Base-by-base conservation (phyloP, 2,797 vertebrate species). In the Ctenopoma kingsleyae region DNA sequence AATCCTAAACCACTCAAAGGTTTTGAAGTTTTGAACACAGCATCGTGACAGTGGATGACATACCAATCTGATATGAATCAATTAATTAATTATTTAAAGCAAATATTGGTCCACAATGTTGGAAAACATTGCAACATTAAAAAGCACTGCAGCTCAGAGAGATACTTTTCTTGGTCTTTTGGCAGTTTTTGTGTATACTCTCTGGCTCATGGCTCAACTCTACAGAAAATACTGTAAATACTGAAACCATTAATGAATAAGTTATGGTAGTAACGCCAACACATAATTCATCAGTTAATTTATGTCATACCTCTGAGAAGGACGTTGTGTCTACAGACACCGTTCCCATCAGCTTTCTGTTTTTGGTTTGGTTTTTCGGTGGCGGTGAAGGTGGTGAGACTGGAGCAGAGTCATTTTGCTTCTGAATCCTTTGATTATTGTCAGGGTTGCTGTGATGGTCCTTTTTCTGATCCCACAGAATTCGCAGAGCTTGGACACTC, bases 401-500 rank as follows among this genome's bases (percentile, higher is more conserved):
- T 3, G 56, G 3, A 4, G 38, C 17, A 6, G 40, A 1, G 0
- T 35, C 54, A 0, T 2, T 84, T 4, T 65, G 70, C 71, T 71
- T 76, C 58, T 75, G 69, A 2, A 13, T 16, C 20, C 9, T 23
- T 3, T 25, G 46, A 8, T 41, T 59, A 4, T 1, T 7, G 1
- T 12, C 40, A 0, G 38, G 1, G 1, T 68, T 25, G 0, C 9
- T 15, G 22, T 6, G 41, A 0, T 5, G 32, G 6, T 76, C 38
- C 0, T 8, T 47, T 25, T 70, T 77, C 54, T 89, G 60, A 76
- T 91, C 82, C 92, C 92, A 93, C 22, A 91, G 48, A 22, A 16
- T 72, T 49, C 80, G 73, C 70, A 91, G 75, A 65, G 92, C 91
- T n/a, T 86, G 82, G 19, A 94, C 92, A 1, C 85, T 92, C 53